Base-by-base conservation (phyloP, 2,797 vertebrate species). In the Australoheros facetus region DNA sequence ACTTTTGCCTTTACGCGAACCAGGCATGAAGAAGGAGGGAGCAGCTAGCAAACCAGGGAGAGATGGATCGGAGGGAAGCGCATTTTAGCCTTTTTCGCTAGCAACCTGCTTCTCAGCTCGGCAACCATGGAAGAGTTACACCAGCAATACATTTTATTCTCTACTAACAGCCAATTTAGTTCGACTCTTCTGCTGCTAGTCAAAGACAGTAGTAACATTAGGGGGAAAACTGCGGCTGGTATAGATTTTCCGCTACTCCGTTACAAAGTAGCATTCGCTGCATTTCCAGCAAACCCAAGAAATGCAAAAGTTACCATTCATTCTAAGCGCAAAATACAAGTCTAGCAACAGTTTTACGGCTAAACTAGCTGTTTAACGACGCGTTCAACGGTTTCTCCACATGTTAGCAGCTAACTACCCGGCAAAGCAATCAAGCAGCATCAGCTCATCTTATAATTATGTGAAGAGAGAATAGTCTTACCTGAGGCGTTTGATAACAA, bases 401-500 rank as follows among this genome's bases (percentile, higher is more conserved):
- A 23, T 45, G 56, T 76, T 23, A 32, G 56, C 32, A 28, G 72
- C 54, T 17, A 39, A 1, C 11, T 17, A 19, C 60, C 10, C 4
- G 8, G 80, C 78, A 62, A 73, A 84, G 23, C 64, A 45, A 42
- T 11, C 37, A 70, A 28, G 39, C 21, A 23, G n/a, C 69, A 56
- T 32, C 23, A 30, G 60, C 73, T 59, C 8, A 53, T 2, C n/a
- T 37, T 21, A 10, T 0, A 70, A 26, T 45, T 4, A 0, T 19
- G 51, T 51, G 12, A 17, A 32, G 1, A 56, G 6, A 17, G 32
- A 60, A 34, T 19, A 16, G 6, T 34, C 95, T 95, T 95, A 96
- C 96, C 96, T 94, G 94, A 84, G 95, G 94, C 81, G 85, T 95
- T 93, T 93, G 89, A 93, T 91, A 90, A 87, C 89, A 91, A 91